These are phyloP conservation scores for Synanthedon tipuliformis DNA, from an alignment of 2,888 invertebrate species.

Conservation along the genomic window DNA sequence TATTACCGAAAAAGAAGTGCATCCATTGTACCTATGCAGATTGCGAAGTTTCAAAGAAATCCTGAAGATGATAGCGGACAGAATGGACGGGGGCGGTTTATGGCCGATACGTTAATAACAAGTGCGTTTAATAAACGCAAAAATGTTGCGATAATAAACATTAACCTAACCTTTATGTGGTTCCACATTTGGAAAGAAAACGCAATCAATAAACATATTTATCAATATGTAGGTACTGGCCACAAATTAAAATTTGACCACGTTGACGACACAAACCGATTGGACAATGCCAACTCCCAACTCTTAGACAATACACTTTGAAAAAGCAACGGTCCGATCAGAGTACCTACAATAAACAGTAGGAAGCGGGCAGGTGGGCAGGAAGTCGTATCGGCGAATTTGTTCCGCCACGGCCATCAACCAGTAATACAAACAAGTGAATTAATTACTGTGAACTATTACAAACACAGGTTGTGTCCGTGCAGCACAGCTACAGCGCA, in stretches of 20 bases:
- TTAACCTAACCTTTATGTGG: too few relatives aligned
- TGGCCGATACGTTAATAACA: too few relatives aligned
- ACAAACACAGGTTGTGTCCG: not conserved
- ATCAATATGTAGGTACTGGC: not conserved
- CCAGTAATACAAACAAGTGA: constrained; percentile 20
- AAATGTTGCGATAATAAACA: too few relatives aligned
- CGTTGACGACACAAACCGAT: not conserved
- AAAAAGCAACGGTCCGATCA: not conserved
- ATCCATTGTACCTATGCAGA: too few relatives aligned
- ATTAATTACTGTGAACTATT: constrained; percentile 13
- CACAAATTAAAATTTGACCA: not conserved
- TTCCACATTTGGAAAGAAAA: too few relatives aligned
- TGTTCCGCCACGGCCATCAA: constrained; percentile 16
- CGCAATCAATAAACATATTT: not conserved
- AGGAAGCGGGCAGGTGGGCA: constrained; percentile 5
- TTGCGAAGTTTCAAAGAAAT: too few relatives aligned
- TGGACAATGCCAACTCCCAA: too few relatives aligned
- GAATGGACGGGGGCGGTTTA: too few relatives aligned
- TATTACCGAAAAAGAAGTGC: too few relatives aligned
- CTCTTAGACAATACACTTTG: not conserved
- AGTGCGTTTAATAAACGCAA: too few relatives aligned
- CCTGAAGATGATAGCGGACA: too few relatives aligned
- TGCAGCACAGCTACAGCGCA: not conserved
- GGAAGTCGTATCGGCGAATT: constrained; percentile 22
- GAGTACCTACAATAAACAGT: not conserved